phyloP scores from a whole-genome alignment of 2,113 vertebrate species.

The Channa maculata region DNA sequence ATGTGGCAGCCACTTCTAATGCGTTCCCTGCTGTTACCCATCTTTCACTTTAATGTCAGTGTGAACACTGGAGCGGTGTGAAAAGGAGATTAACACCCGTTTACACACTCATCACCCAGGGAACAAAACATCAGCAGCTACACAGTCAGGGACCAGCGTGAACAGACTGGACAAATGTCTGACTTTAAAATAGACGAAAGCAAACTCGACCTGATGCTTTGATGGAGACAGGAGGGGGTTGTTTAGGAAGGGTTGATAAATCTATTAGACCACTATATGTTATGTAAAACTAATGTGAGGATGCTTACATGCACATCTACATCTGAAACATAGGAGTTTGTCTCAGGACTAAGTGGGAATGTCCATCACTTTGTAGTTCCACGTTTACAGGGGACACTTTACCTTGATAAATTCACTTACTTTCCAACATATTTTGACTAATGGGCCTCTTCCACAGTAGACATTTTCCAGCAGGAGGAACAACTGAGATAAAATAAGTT shows the following conservation, averaged over 20 bases:
- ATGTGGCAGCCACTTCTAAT: constrained; percentile 30
- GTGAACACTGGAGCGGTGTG: constrained; percentile 12
- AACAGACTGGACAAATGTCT: constrained; percentile 1
- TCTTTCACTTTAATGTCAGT: constrained; percentile 9
- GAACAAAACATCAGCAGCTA: constrained; percentile 21
- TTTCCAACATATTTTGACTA: too few relatives aligned
- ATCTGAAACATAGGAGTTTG: neutral
- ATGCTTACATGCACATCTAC: neutral
- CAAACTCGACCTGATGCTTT: constrained; percentile 2
- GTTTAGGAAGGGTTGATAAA: neutral
- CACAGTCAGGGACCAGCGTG: neutral
- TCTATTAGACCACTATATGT: neutral
- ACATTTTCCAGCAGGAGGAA: too few relatives aligned
- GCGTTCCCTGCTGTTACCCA: constrained; percentile 30
- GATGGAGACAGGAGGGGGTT: neutral
- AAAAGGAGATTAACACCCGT: constrained; percentile 52
- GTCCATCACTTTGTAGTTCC: too few relatives aligned
- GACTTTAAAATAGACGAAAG: constrained; percentile 6
- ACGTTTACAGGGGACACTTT: too few relatives aligned
- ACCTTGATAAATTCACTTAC: too few relatives aligned
- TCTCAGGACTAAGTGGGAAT: too few relatives aligned
- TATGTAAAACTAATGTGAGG: neutral
- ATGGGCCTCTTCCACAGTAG: too few relatives aligned
- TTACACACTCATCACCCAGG: constrained; percentile 23
- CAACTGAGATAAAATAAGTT: too few relatives aligned